These are phyloP conservation scores for Aplochiton taeniatus DNA, from an alignment of 2,797 vertebrate species.

Conservation along the genomic window DNA sequence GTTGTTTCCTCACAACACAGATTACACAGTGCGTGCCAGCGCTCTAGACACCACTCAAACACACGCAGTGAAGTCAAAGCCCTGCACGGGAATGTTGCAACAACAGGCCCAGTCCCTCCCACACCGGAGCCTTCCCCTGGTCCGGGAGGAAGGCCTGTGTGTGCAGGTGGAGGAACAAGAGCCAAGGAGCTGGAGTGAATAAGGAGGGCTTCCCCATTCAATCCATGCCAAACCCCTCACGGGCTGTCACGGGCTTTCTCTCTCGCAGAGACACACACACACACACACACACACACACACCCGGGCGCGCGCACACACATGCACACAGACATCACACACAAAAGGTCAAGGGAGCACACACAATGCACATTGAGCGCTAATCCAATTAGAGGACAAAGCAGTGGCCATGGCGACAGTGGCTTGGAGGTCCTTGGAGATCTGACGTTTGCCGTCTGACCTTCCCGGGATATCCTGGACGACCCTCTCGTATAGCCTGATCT, in stretches of 20 bases:
- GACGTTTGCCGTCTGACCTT: not conserved
- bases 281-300: not conserved
- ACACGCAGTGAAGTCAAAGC: not conserved
- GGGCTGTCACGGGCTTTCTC: not conserved
- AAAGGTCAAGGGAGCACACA: not conserved
- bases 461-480: not conserved
- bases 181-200: too few relatives aligned
- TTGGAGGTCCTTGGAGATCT: not conserved
- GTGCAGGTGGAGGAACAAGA: too few relatives aligned
- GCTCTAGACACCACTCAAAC: slow-evolving; percentile 2
- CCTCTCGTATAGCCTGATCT: not conserved
- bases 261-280: not conserved
- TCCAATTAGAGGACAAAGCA: slow-evolving; percentile 1
- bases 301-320: too few relatives aligned
- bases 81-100: not conserved
- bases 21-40: slow-evolving; percentile 4
- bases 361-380: not conserved
- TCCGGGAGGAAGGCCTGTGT: too few relatives aligned
- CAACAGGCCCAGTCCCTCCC: not conserved
- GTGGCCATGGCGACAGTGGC: not conserved
- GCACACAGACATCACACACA: not conserved
- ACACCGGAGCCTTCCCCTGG: not conserved
- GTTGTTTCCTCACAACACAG: not conserved
- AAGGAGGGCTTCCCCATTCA: not conserved
- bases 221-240: not conserved